Percentiles rank a stretch among this genome's conserved stretches.
These are phyloP conservation scores for Ahaetulla prasina DNA, from an alignment of 2,113 vertebrate species.

Conservation along the genomic window DNA sequence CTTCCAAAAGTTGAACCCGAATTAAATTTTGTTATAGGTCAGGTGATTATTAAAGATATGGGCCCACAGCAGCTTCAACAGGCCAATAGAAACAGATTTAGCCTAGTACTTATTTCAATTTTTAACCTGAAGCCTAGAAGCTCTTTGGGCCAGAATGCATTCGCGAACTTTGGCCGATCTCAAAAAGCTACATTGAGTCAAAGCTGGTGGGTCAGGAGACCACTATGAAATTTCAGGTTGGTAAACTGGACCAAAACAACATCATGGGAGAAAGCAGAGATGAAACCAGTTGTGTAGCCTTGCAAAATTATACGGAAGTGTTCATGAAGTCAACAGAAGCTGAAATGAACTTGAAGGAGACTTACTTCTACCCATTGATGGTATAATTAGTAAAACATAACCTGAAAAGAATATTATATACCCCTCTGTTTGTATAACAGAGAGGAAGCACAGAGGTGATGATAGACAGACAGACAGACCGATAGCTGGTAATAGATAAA, in stretches of 20 bases:
- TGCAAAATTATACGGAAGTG: background rate
- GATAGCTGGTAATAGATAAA: no score
- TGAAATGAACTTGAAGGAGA: background rate
- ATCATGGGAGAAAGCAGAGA: background rate
- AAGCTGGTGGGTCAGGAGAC: background rate
- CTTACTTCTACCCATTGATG: background rate
- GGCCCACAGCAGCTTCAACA: background rate
- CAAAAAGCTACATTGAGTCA: background rate
- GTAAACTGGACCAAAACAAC: background rate
- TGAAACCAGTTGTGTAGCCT: background rate
- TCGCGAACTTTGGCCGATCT: background rate
- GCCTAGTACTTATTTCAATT: background rate
- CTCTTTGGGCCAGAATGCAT: background rate
- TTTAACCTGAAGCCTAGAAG: background rate
- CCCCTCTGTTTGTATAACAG: background rate
- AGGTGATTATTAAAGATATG: background rate
- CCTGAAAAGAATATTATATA: background rate
- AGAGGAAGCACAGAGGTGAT: background rate
- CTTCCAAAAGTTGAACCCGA: background rate
- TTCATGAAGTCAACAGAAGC: background rate
- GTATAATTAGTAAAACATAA: background rate
- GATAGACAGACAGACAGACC: background rate
- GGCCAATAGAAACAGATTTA: background rate
- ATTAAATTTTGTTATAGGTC: background rate
- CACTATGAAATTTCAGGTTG: background rate